These are phyloP conservation scores for Notechis scutatus DNA, from an alignment of 2,113 vertebrate genomes.

Conservation along the genomic window DNA sequence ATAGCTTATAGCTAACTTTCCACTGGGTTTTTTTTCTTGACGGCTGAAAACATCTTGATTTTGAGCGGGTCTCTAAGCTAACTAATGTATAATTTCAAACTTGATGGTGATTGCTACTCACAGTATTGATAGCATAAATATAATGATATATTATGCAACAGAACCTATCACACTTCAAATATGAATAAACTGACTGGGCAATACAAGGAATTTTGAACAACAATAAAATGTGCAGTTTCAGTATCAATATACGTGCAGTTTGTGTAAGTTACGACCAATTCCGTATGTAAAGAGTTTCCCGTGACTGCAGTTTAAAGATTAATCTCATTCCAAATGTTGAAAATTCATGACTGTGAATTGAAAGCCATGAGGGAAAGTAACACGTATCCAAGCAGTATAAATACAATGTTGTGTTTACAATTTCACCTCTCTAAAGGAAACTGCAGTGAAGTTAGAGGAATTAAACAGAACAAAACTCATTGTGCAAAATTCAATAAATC, in stretches of 20 bases:
- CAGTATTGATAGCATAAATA: constrained; percentile 41
- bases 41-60: constrained; percentile 28
- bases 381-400: not conserved
- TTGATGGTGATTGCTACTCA: not conserved
- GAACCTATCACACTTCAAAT: not conserved
- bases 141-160: constrained; percentile 33
- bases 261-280: not conserved
- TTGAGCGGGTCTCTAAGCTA: constrained; percentile 41
- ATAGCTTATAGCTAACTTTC: constrained; percentile 32
- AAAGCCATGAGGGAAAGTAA: not conserved
- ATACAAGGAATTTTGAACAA: not conserved
- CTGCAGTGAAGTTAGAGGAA: not conserved
- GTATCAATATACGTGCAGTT: not conserved
- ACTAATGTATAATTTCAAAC: constrained; percentile 19
- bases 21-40: constrained; percentile 43
- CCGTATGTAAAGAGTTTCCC: not conserved
- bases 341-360: not conserved
- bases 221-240: not conserved
- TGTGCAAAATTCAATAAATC: not conserved
- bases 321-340: not conserved
- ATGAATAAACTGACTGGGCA: not conserved
- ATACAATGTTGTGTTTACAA: not conserved
- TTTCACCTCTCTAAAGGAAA: constrained; percentile 12
- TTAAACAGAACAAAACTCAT: not conserved
- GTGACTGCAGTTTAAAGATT: not conserved